A percentile compares a stretch with the other conserved stretches of the same genome.
Evolutionary conservation across 2,113 vertebrate species (phyloP).

Genomic region (Leuciscus idus): DNA sequence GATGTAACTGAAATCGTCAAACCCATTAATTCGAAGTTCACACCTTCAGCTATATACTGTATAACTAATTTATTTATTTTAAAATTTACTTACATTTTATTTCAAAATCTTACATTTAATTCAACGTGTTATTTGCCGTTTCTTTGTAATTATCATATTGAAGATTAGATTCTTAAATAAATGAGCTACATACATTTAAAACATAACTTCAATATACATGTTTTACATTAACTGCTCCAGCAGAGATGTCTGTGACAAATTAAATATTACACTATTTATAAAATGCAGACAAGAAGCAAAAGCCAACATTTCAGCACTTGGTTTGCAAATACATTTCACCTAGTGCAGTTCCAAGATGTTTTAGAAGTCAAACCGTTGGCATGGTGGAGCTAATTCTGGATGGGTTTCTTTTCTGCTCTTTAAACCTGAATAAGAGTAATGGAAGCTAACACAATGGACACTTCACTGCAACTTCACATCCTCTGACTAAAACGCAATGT

Average conservation of each 20-base stretch:
- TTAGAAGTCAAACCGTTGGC: slow-evolving; percentile 27
- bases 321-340: slow-evolving; percentile 34
- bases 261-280: slow-evolving; percentile 25
- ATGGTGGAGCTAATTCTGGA: slow-evolving; percentile 48
- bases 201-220: background rate
- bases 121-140: background rate
- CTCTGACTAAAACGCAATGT: background rate
- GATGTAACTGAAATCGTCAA: slow-evolving; percentile 16
- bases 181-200: background rate
- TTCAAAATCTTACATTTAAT: background rate
- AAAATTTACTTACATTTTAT: background rate
- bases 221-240: slow-evolving; percentile 48
- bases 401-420: slow-evolving; percentile 54
- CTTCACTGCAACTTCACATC: slow-evolving; percentile 51
- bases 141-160: background rate
- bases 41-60: background rate
- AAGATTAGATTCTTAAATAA: background rate
- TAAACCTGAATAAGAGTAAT: slow-evolving; percentile 70
- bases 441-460: slow-evolving; percentile 73
- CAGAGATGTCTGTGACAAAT: slow-evolving; percentile 41
- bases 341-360: slow-evolving; percentile 33
- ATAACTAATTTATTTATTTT: background rate
- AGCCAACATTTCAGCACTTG: background rate
- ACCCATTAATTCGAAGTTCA: background rate
- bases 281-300: slow-evolving; percentile 1